Conservation (phyloP, 2,797 vertebrate genomes). For the Peromyscus attwateri region DNA sequence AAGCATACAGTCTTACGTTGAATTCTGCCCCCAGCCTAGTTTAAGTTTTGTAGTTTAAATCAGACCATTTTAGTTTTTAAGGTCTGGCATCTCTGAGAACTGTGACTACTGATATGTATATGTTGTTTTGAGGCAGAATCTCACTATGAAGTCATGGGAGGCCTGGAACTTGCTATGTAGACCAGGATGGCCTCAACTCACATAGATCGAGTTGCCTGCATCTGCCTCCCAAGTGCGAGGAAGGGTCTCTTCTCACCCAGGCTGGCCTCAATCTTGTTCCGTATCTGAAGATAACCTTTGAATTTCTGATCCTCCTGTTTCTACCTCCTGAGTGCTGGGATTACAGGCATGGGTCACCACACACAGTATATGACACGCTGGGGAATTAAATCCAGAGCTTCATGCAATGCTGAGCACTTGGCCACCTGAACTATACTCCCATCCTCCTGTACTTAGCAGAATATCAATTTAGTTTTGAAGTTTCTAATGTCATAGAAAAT, state of each 20-base stretch:
- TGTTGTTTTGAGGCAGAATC: neutral
- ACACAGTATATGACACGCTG: neutral
- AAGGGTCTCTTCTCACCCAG: neutral
- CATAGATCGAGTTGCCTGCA: neutral
- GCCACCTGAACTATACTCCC: neutral
- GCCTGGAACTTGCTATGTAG: neutral
- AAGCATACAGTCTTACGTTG: neutral
- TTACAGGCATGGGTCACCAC: neutral
- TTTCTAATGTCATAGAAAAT: constrained; percentile 42
- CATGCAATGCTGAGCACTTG: neutral
- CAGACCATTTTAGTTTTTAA: constrained; percentile 62
- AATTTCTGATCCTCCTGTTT: neutral
- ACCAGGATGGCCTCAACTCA: neutral
- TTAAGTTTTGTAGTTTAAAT: constrained; percentile 57
- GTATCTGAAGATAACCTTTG: neutral
- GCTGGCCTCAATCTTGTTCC: neutral
- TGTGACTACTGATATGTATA: neutral
- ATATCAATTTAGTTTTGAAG: constrained; percentile 30
- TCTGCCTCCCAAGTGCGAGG: neutral
- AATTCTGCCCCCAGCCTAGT: neutral
- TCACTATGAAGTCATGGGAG: neutral
- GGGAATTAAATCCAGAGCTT: neutral
- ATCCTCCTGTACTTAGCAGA: neutral
- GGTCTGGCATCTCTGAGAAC: constrained; percentile 26
- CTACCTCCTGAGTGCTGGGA: neutral